These are phyloP conservation scores for Byasa hedistus DNA, from an alignment of 2,888 invertebrate species.

Conservation along the genomic window DNA sequence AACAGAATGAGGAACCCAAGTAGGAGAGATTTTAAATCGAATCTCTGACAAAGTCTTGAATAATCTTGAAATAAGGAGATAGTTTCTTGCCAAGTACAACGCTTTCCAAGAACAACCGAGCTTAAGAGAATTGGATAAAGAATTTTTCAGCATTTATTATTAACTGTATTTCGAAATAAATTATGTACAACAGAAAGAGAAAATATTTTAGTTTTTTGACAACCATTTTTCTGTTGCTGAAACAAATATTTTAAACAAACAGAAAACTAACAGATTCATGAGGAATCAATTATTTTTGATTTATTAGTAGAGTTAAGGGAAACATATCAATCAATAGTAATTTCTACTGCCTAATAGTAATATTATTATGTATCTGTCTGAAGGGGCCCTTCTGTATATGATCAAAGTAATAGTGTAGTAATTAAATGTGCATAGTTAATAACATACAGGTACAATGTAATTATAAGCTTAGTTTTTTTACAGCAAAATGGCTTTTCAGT, in stretches of 20 bases:
- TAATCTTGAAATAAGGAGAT: constrained; percentile 28
- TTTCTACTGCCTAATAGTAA: not conserved
- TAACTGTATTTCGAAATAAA: constrained; percentile 5
- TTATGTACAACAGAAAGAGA: constrained; percentile 4
- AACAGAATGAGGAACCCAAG: not conserved
- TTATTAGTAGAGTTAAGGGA: not conserved
- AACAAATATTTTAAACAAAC: not conserved
- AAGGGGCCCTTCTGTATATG: not conserved
- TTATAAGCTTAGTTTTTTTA: not conserved
- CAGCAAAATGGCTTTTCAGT: not conserved
- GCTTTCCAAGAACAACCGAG: constrained; percentile 24
- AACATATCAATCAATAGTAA: not conserved
- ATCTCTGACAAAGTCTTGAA: constrained; percentile 29
- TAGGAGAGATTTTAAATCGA: constrained; percentile 23
- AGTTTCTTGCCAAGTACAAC: constrained; percentile 28
- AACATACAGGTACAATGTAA: not conserved
- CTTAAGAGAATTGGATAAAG: constrained; percentile 27
- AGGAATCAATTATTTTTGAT: not conserved
- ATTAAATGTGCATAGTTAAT: not conserved
- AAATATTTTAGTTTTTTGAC: not conserved
- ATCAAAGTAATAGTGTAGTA: too few species aligned
- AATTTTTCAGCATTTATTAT: constrained; percentile 22
- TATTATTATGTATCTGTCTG: not conserved
- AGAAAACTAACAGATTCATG: not conserved
- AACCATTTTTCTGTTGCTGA: not conserved